These are phyloP conservation scores for Remorina albescens DNA, from an alignment of 2,797 vertebrate genomes.

Conservation along the genomic window DNA sequence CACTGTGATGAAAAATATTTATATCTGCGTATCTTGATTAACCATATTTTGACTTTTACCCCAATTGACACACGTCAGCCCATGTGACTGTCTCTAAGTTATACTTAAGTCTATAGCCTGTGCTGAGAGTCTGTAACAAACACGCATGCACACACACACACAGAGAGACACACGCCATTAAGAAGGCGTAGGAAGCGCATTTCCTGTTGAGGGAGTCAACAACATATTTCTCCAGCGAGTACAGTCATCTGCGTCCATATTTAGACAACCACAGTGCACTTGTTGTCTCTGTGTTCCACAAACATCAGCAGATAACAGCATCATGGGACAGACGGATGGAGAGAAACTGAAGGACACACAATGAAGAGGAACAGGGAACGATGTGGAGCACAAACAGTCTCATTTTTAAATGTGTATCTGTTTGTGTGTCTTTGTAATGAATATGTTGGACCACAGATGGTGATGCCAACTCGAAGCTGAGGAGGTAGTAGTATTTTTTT, in stretches of 20 bases:
- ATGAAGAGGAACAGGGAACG: conserved; percentile 9
- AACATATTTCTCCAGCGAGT: conserved; percentile 63
- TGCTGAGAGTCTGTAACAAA: conserved; percentile 5
- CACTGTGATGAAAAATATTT: background rate
- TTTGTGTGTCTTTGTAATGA: too few species aligned
- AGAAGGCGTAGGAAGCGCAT: conserved; percentile 53
- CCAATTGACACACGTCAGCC: conserved; percentile 6
- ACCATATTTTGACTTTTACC: background rate
- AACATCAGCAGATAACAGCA: conserved; percentile 62
- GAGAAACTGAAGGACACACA: conserved; percentile 13
- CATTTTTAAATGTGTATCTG: background rate
- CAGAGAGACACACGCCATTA: conserved; percentile 40
- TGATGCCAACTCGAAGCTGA: too few species aligned
- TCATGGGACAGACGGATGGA: conserved; percentile 32
- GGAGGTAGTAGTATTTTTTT: too few species aligned
- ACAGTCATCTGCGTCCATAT: conserved; percentile 47
- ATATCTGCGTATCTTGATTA: background rate
- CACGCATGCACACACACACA: conserved; percentile 25
- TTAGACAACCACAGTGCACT: conserved; percentile 40
- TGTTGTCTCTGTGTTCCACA: conserved; percentile 53
- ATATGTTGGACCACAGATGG: background rate
- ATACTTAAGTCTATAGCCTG: conserved; percentile 13
- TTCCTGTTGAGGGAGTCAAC: conserved; percentile 59
- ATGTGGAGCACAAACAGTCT: conserved; percentile 16
- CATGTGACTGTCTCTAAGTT: conserved; percentile 8